These are phyloP conservation scores for Thryonomys swinderianus DNA, from an alignment of 2,113 vertebrate species.

Conservation along the genomic window DNA sequence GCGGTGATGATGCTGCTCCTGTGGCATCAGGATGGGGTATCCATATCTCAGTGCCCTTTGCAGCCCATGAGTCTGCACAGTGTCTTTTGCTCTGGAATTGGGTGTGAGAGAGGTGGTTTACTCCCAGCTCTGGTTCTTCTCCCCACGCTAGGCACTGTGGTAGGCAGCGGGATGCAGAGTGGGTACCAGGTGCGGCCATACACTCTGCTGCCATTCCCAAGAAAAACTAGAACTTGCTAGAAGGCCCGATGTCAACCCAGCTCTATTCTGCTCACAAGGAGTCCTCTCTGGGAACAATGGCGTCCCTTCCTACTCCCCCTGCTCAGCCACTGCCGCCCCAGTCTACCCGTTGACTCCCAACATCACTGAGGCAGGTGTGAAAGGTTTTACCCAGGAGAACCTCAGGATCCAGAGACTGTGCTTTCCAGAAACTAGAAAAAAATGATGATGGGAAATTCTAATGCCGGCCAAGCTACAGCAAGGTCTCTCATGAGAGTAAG, in stretches of 20 bases:
- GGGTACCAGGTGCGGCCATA: background rate
- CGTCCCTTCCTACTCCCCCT: background rate
- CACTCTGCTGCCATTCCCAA: background rate
- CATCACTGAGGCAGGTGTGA: background rate
- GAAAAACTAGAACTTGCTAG: background rate
- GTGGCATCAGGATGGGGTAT: rapidly evolving
- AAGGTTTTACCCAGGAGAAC: background rate
- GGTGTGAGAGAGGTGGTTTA: background rate
- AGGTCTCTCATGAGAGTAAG: background rate
- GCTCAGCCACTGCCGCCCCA: background rate
- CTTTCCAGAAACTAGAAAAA: background rate
- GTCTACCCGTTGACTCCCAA: background rate
- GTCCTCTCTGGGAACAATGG: background rate
- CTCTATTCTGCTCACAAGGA: background rate
- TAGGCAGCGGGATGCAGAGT: background rate
- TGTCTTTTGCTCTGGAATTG: background rate
- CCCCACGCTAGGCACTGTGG: background rate
- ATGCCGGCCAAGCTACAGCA: background rate
- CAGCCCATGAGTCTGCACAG: background rate
- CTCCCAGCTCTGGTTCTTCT: background rate
- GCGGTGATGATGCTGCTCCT: background rate
- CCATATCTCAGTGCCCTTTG: rapidly evolving
- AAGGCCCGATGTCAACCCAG: background rate
- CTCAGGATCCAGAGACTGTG: background rate
- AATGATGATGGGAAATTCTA: background rate